Conservation (phyloP, 1,140 invertebrate species). For the Apis cerana region DNA sequence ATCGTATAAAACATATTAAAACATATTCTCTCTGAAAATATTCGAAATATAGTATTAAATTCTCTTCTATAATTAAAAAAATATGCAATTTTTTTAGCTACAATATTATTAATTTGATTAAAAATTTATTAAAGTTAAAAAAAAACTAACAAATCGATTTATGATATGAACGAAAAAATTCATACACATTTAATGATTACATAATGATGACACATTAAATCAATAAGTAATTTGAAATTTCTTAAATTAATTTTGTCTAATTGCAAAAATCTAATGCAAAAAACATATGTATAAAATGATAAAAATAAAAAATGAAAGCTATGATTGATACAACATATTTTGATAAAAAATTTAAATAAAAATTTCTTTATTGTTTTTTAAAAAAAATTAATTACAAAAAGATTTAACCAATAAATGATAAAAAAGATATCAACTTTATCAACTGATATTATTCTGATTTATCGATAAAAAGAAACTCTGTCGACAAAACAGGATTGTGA, state of each 20-base stretch:
- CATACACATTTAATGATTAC: too few relatives aligned
- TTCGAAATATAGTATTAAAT: background rate
- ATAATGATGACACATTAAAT: too few relatives aligned
- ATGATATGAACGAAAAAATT: too few relatives aligned
- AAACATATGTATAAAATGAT: background rate
- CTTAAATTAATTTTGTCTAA: background rate
- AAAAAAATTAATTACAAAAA: background rate
- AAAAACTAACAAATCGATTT: too few relatives aligned
- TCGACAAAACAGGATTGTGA: background rate
- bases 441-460: background rate
- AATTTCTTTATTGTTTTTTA: background rate
- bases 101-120: too few relatives aligned
- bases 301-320: too few relatives aligned
- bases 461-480: background rate
- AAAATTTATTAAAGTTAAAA: too few relatives aligned
- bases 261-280: too few relatives aligned
- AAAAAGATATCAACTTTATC: conserved; percentile 28
- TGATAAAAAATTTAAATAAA: background rate
- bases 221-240: too few relatives aligned
- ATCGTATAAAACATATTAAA: too few relatives aligned
- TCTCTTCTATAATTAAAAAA: background rate
- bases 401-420: background rate
- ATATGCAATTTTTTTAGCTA: too few relatives aligned
- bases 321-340: background rate
- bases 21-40: too few relatives aligned